Base-by-base conservation (phyloP, 2,888 invertebrate genomes). In the Leptogaster cylindrica region DNA sequence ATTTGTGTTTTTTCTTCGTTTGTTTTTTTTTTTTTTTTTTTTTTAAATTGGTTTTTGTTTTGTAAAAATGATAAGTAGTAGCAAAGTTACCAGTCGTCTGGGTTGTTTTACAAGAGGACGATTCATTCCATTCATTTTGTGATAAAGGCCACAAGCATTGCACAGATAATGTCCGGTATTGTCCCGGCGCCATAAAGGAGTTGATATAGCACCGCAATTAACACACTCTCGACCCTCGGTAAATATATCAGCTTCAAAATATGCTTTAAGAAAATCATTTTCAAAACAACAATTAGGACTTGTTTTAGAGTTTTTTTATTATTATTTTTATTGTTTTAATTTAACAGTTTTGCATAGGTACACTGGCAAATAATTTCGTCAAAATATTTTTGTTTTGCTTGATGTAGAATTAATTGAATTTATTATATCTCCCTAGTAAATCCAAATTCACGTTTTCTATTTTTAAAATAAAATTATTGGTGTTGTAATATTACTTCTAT, bases 81-180 rank as follows among this genome's bases (percentile, higher is more conserved):
- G 41, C 69, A 65, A 74, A 76, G 75, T 81, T 88, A 95, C 95
- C 91, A 92, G 86, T 85, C 95, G 87, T 83, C 94, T 88, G 79
- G 93, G 91, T 82, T 93, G 94, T 85, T 93, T 93, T 78, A 93
- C 91, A 77, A 95, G 86, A 68, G 95, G 95, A 78, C 95, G 87
- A 84, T 93, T 93, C 86, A 93, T 90, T 80, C 95, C 94, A 83
- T 95, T 96, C 92, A 95, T 92, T 86, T 94, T 95, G 84, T 91
- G 91, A 87, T 98, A 98, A 75, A 99, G 92, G 76, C 98, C 98
- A 84, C 99, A 99, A 73, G 98, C 98, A 87, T 99, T 99, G 89
- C 99, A 99, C 77, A 98, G 89, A 85, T 97, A 98, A 85, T 98
- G 97, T 73, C 98, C 98, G 77, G 95, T 96, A 82, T 95, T 95